phyloP scores from a whole-genome alignment of 2,113 vertebrate species.

The Proterorhinus semilunaris region DNA sequence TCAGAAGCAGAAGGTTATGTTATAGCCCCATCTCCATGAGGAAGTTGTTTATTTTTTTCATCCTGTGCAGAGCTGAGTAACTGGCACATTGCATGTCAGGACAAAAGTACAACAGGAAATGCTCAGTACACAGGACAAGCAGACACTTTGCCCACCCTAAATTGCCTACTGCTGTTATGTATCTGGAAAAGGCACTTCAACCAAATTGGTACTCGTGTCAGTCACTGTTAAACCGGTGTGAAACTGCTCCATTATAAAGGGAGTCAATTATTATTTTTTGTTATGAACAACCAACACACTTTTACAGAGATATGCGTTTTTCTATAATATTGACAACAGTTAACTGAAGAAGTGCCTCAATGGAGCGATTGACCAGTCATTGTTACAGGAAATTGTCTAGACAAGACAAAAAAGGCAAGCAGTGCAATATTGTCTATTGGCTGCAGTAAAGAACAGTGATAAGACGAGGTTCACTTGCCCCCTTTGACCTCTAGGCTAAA shows the following conservation, averaged over 20 bases:
- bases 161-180: too few relatives aligned
- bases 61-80: not conserved
- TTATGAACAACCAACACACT: too few relatives aligned
- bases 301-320: too few relatives aligned
- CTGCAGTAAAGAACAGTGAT: slow-evolving; percentile 21
- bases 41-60: too few relatives aligned
- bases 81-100: not conserved
- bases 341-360: slow-evolving; percentile 33
- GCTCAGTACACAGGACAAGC: slow-evolving; percentile 18
- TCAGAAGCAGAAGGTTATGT: not conserved
- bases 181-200: too few relatives aligned
- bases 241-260: not conserved
- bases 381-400: slow-evolving; percentile 64
- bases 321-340: slow-evolving; percentile 24
- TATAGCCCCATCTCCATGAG: slow-evolving; percentile 11
- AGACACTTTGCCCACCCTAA: not conserved
- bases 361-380: slow-evolving; percentile 21
- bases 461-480: slow-evolving; percentile 27
- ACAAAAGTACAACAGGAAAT: slow-evolving; percentile 62
- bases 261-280: not conserved
- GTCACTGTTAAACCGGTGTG: too few relatives aligned
- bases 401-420: slow-evolving; percentile 45
- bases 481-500: slow-evolving; percentile 22
- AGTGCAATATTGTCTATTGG: slow-evolving; percentile 31
- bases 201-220: too few relatives aligned